Evolutionary conservation across 2,113 vertebrate genomes (phyloP).

Genomic region (Pica pica): DNA sequence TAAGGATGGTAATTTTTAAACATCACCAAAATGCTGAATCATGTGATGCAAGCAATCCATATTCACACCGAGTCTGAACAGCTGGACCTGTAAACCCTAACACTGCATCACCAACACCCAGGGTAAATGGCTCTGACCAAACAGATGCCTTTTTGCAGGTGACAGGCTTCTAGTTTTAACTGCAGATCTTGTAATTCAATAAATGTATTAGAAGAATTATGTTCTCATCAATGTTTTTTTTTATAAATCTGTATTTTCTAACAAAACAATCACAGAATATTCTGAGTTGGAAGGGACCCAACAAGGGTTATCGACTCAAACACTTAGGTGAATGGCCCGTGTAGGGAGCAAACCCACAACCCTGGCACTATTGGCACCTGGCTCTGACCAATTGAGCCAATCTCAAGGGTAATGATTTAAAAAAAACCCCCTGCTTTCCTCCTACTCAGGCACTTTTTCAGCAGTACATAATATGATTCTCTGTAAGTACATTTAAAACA

Average conservation of each 20-base stretch:
- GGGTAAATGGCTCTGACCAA: not conserved
- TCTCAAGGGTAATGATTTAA: not conserved
- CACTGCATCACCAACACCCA: not conserved
- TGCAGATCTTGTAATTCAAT: not conserved
- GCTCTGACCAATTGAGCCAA: not conserved
- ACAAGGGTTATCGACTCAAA: not conserved
- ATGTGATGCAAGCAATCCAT: not conserved
- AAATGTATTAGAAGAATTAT: not conserved
- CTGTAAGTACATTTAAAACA: not conserved
- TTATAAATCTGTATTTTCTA: not conserved
- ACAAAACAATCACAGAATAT: not conserved
- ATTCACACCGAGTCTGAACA: not conserved
- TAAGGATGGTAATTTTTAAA: not conserved
- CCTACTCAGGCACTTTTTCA: not conserved
- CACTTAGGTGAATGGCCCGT: fast-evolving
- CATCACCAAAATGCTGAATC: not conserved
- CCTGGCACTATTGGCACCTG: not conserved
- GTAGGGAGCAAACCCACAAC: not conserved
- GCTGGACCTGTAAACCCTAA: not conserved
- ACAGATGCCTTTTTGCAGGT: not conserved
- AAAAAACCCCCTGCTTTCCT: not conserved
- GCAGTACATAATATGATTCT: not conserved
- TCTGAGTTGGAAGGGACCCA: not conserved
- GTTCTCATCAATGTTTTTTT: not conserved
- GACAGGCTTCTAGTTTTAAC: not conserved